Evolutionary conservation across 2,888 invertebrate genomes (phyloP).

Genomic region (Lacanobia wlatinum): DNA sequence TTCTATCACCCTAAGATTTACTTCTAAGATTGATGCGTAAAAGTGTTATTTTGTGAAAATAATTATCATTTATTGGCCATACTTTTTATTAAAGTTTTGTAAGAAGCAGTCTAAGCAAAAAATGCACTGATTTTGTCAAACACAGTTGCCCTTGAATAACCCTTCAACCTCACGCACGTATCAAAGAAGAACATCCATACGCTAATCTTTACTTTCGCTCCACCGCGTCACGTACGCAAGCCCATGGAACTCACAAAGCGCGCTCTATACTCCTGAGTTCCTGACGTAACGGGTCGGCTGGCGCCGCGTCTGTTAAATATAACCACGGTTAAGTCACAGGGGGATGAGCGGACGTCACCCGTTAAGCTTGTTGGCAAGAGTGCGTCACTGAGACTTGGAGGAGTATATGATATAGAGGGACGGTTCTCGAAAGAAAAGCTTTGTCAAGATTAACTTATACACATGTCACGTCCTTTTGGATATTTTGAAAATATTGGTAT

Average conservation of each 20-base stretch:
- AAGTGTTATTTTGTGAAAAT: too few species aligned
- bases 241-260: constrained; percentile 45
- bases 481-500: too few species aligned
- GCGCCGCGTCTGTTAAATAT: constrained; percentile 77
- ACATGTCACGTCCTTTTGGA: too few species aligned
- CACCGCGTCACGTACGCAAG: constrained; percentile 18
- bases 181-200: background rate
- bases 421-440: background rate
- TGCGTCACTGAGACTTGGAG: constrained; percentile 75
- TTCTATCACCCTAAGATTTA: too few species aligned
- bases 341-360: constrained; percentile 77
- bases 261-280: constrained; percentile 52
- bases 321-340: constrained; percentile 78
- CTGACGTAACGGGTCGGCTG: constrained; percentile 63
- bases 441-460: too few species aligned
- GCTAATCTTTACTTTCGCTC: constrained; percentile 20
- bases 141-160: background rate
- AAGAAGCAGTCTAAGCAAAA: background rate
- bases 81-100: background rate
- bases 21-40: too few species aligned
- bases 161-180: background rate
- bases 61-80: too few species aligned
- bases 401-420: constrained; percentile 67
- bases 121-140: background rate
- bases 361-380: constrained; percentile 77